phyloP scores from a whole-genome alignment of 2,888 invertebrate species.

The Acanthosepion pharaonis region DNA sequence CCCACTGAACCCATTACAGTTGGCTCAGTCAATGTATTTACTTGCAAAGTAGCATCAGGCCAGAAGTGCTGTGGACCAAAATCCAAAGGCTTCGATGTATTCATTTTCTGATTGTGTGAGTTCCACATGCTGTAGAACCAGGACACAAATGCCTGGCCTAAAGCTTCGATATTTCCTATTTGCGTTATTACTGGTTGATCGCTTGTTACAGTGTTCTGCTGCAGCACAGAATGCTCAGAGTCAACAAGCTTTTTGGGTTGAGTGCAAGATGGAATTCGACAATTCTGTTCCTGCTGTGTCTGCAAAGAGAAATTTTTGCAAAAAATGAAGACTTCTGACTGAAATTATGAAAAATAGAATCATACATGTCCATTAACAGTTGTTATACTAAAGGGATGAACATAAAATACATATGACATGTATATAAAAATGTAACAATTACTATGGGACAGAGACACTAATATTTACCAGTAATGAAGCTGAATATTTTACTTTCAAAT shows the following conservation, averaged over 20 bases:
- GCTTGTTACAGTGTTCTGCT: neutral
- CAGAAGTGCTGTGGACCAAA: conserved; percentile 72
- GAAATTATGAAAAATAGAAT: too few relatives aligned
- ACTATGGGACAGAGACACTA: too few relatives aligned
- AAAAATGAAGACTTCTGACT: neutral
- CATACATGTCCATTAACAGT: too few relatives aligned
- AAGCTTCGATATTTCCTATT: conserved; percentile 53
- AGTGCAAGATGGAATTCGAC: too few relatives aligned
- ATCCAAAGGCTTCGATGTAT: conserved; percentile 52
- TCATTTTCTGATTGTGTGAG: conserved; percentile 59
- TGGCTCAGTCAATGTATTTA: conserved; percentile 55
- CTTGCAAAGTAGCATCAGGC: conserved; percentile 60
- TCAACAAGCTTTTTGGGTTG: too few relatives aligned
- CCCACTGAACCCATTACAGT: conserved; percentile 57
- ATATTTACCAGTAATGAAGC: too few relatives aligned
- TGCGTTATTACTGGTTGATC: too few relatives aligned
- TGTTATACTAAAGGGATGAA: too few relatives aligned
- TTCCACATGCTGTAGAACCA: conserved; percentile 71
- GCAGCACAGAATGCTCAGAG: neutral
- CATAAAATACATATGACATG: too few relatives aligned
- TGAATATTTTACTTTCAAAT: too few relatives aligned
- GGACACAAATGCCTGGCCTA: conserved; percentile 64
- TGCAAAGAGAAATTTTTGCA: neutral
- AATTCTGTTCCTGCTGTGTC: neutral
- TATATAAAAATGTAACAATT: too few relatives aligned